Conservation (phyloP, 2,888 invertebrate species). For the Calameuta filiformis region DNA sequence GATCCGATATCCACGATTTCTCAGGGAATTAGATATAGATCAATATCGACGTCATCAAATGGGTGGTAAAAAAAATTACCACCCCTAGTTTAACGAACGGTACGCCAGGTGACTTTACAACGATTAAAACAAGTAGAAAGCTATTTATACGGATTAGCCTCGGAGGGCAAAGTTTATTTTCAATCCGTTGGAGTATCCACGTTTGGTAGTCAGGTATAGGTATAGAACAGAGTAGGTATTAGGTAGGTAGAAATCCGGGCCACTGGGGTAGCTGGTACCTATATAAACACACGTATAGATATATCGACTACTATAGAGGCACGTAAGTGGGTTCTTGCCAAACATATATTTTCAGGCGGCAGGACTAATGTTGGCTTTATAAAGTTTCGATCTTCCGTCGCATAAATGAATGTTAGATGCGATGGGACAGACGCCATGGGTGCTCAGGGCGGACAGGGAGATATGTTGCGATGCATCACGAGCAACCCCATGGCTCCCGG, state of each 20-base stretch:
- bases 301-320: neutral
- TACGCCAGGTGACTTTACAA: neutral
- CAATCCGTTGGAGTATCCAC: constrained; percentile 45
- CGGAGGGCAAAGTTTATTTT: constrained; percentile 50
- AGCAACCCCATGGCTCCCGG: constrained; percentile 20
- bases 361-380: constrained; percentile 52
- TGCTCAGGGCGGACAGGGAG: constrained; percentile 32
- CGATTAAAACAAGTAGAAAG: constrained; percentile 38
- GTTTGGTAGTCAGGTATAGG: neutral
- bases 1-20: neutral
- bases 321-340: constrained; percentile 9
- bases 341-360: constrained; percentile 21
- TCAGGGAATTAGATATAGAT: neutral
- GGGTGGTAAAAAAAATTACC: neutral
- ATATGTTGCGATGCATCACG: constrained; percentile 41
- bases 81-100: neutral
- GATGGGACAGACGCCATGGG: constrained; percentile 24
- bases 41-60: neutral
- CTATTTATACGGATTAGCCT: constrained; percentile 50
- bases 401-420: constrained; percentile 53
- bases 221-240: neutral
- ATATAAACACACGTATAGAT: neutral
- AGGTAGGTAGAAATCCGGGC: neutral
- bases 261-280: neutral
- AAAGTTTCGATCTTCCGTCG: constrained; percentile 45